Evolutionary conservation across 1,140 invertebrate genomes (phyloP).

Genomic region (Diprion similis): DNA sequence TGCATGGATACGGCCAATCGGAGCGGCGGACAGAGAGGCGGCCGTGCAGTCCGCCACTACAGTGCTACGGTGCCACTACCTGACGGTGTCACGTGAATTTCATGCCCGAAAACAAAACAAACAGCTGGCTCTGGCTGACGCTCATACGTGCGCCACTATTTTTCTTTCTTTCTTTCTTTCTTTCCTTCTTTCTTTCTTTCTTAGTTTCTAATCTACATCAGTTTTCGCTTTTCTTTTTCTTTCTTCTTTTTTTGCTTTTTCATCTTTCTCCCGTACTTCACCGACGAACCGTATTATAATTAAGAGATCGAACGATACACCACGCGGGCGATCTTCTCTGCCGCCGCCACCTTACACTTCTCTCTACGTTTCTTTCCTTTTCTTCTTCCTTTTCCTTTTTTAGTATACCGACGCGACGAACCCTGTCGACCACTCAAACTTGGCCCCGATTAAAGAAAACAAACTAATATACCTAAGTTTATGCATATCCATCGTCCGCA

Average conservation of each 20-base stretch:
- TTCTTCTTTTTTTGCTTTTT: too few relatives aligned
- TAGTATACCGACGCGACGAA: background rate
- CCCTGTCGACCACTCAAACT: background rate
- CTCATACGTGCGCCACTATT: constrained; percentile 24
- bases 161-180: background rate
- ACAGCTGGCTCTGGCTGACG: constrained; percentile 47
- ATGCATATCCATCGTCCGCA: too few relatives aligned
- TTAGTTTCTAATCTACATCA: too few relatives aligned
- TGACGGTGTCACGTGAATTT: constrained; percentile 56
- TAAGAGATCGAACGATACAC: too few relatives aligned
- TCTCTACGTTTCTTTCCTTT: background rate
- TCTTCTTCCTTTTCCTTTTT: background rate
- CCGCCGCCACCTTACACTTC: background rate
- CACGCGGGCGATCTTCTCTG: too few relatives aligned
- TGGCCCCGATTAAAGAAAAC: background rate
- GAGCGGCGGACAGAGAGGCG: constrained; percentile 26
- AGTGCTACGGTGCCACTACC: constrained; percentile 27
- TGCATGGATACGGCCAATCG: constrained; percentile 44
- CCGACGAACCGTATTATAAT: too few relatives aligned
- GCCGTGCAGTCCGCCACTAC: constrained; percentile 39
- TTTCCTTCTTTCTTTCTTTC: background rate
- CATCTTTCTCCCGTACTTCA: too few relatives aligned
- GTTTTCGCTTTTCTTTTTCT: too few relatives aligned
- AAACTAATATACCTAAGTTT: background rate
- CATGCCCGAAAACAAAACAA: constrained; percentile 61